Base-by-base conservation (phyloP, 2,888 invertebrate species). In the Drosophila yooni region DNA sequence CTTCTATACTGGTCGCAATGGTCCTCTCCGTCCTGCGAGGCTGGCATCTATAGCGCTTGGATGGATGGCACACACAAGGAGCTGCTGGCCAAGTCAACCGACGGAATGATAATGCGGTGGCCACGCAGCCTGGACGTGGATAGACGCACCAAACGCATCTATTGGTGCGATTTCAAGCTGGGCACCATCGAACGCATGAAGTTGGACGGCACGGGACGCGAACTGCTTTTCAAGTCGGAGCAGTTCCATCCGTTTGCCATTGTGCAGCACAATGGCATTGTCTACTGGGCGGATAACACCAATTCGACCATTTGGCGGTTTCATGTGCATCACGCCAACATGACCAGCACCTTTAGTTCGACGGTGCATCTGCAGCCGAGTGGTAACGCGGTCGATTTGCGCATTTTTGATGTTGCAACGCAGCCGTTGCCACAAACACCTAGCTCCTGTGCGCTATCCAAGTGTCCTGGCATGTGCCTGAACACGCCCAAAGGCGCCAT, bases 1-100 rank as follows among this genome's bases (percentile, higher is more conserved):
- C 90, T 94, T 36, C 95, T 97, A 94, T 97, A 95, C 93, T 97
- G 97, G 96, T 94, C 96, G 2, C 95, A 96, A 91, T 97, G 96
- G 96, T 74, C 80, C 3, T 87, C 86, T 18, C 82, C 79, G 15
- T 92, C 92, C 21, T 88, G 90, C 18, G 85, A 82, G 10, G 96
- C 96, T 11, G 94, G 94, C 76, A 95, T 97, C 80, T 95, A 96
- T 92, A 93, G 94, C 51, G 95, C 96, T 29, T 94, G 94, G 94
- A 96, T 97, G 96, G 97, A 97, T 93, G 97, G 97, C 15, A 93
- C 94, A 2, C 94, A 94, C 82, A 94, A 95, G 58, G 94, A 94
- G 85, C 91, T 93, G 61, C 94, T 96, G 79, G 92, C 96, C 15
- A 93, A 94, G 95, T 78, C 94, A 94, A 91, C 96, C 94, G 95